These are phyloP conservation scores for Thamnophis sirtalis DNA, from an alignment of 2,113 vertebrate species.

Conservation along the genomic window DNA sequence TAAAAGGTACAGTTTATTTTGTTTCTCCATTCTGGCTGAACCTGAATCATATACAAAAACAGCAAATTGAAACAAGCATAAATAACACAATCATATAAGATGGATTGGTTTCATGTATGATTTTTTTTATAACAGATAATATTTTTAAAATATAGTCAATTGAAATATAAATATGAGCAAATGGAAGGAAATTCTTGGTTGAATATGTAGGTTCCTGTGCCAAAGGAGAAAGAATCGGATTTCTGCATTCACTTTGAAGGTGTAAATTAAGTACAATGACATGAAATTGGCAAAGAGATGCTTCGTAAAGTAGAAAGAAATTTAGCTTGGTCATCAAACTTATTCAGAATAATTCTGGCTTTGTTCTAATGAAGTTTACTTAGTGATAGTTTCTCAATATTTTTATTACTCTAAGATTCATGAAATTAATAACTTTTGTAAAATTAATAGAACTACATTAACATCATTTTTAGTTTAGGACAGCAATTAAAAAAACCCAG, in stretches of 20 bases:
- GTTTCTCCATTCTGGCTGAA: neutral
- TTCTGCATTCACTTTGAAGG: neutral
- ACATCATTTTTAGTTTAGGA: neutral
- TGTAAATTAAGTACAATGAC: neutral
- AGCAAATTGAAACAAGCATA: neutral
- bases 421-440: neutral
- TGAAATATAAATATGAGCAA: neutral
- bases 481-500: neutral
- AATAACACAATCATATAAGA: neutral
- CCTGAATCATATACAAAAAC: neutral
- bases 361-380: neutral
- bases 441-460: neutral
- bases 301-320: neutral
- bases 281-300: neutral
- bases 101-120: neutral
- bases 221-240: accelerated
- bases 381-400: neutral
- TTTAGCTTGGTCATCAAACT: neutral
- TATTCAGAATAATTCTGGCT: neutral
- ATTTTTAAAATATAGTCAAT: neutral
- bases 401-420: neutral
- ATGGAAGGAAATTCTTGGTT: neutral
- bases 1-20: neutral
- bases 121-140: neutral
- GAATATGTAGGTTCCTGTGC: neutral